Evolutionary conservation across 2,888 invertebrate genomes (phyloP), one percentile per base, ranked within the genome.

Genomic region (Alentia gelatinosa): DNA sequence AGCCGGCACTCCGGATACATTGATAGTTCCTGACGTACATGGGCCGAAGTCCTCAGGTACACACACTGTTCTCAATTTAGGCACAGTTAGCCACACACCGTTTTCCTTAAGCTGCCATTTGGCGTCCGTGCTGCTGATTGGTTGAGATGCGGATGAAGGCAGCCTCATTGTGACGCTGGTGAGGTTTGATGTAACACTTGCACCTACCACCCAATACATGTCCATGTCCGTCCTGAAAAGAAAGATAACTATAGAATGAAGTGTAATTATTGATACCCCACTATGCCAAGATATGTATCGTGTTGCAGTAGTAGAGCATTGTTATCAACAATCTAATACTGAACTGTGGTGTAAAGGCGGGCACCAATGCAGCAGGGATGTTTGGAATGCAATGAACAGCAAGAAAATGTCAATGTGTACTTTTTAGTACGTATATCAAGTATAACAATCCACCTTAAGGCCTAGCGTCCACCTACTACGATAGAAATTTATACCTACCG

Each of bases 181-280:
- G 37, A 79, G 79, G 39, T 79, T 79, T 35, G 79, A 35, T 26
- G 79, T 79, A 23, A 79, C 79, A n/a, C 19, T 39, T 35, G 79
- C 37, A n/a, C 37, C 79, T 35, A 79, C 39, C 4, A 79, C 39
- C 79, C 79, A 79, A 19, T 37, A 39, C 0, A 39, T n/a, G 1
- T 35, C 79, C 79, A 79, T 35, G 1, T 79, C 79, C 5, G 79
- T 79, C 37, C 79, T 79, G 79, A 37, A 79, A 79, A 39, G 35
- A 37, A 4, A 39, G 1, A 39, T 37, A n/a, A n/a, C 5, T 63
- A 12, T n/a, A n/a, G n/a, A n/a, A n/a, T n/a, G n/a, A n/a, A n/a
- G n/a, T n/a, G n/a, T n/a, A n/a, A 63, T 63, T n/a, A 63, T 26
- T 63, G 63, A n/a, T 19, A n/a, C 63, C 63, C 5, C 63, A 26